A percentile compares a stretch with the other conserved stretches of the same genome.
Evolutionary conservation across 92 coral and sea anemone genomes (phyloP).

Genomic region (Epizoanthus rinbou): DNA sequence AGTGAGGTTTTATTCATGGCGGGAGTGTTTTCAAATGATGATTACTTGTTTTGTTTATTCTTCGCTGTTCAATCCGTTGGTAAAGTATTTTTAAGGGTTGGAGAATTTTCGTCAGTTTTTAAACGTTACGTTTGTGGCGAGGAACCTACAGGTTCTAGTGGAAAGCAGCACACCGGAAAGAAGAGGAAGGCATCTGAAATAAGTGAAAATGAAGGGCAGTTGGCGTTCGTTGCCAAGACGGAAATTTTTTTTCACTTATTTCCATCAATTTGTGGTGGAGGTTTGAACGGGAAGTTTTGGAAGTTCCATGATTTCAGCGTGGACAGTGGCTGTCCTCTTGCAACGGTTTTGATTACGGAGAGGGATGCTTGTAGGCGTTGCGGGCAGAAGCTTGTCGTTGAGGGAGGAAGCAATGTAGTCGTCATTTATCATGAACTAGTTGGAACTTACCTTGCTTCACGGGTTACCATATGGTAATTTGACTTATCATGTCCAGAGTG

Average conservation of each 20-base stretch:
- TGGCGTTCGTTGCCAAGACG: slow-evolving; percentile 30
- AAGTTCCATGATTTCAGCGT: slow-evolving; percentile 7
- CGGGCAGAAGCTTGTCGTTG: background rate
- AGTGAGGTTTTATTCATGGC: no score
- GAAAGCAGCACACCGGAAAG: no score
- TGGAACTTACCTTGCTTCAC: background rate
- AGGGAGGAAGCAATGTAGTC: background rate
- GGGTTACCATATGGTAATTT: no score
- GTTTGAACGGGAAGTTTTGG: slow-evolving; percentile 8
- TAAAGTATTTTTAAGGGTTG: no score
- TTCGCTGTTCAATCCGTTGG: no score
- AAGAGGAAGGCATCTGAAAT: no score
- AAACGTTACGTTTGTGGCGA: no score
- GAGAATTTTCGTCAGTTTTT: background rate
- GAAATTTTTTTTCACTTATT: slow-evolving; percentile 34
- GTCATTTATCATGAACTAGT: background rate
- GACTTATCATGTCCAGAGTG: no score
- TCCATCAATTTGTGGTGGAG: slow-evolving; percentile 35
- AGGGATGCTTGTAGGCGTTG: slow-evolving; percentile 22
- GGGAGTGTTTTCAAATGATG: no score
- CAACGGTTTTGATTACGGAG: no score
- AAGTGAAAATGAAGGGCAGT: slow-evolving; percentile 4
- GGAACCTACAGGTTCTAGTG: no score
- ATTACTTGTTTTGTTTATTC: no score
- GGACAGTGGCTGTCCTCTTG: slow-evolving; percentile 9